Conservation (phyloP, 2,113 vertebrate species). For the Peromyscus leucopus region DNA sequence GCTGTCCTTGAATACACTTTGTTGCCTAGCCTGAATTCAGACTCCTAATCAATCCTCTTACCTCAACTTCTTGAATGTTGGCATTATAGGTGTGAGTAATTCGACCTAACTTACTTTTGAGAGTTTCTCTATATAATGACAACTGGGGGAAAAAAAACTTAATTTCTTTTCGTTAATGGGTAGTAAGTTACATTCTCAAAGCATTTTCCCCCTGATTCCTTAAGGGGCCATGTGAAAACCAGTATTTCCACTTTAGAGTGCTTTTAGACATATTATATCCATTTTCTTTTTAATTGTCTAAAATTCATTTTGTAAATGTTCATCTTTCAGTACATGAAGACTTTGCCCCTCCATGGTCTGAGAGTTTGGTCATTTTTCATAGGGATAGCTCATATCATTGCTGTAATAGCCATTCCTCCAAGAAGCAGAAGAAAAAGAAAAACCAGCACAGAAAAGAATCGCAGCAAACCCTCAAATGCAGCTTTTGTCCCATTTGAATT, state of each 20-base stretch:
- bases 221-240: constrained; percentile 54
- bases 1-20: background rate
- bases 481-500: constrained; percentile 79
- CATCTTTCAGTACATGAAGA: constrained; percentile 49
- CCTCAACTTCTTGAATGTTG: background rate
- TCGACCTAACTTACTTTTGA: background rate
- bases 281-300: constrained; percentile 69
- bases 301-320: constrained; percentile 67
- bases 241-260: constrained; percentile 32
- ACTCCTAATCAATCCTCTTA: background rate
- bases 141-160: background rate
- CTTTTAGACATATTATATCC: constrained; percentile 51
- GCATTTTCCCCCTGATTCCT: constrained; percentile 55
- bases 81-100: background rate
- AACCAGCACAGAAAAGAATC: constrained; percentile 65
- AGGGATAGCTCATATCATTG: constrained; percentile 51
- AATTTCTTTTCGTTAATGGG: background rate
- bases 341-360: background rate
- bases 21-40: background rate
- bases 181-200: background rate
- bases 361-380: constrained; percentile 61
- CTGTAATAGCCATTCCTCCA: constrained; percentile 62
- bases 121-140: constrained; percentile 6
- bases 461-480: constrained; percentile 27
- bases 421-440: background rate